Conservation (phyloP, 2,888 invertebrate species). For the Palloptera scutellata region DNA sequence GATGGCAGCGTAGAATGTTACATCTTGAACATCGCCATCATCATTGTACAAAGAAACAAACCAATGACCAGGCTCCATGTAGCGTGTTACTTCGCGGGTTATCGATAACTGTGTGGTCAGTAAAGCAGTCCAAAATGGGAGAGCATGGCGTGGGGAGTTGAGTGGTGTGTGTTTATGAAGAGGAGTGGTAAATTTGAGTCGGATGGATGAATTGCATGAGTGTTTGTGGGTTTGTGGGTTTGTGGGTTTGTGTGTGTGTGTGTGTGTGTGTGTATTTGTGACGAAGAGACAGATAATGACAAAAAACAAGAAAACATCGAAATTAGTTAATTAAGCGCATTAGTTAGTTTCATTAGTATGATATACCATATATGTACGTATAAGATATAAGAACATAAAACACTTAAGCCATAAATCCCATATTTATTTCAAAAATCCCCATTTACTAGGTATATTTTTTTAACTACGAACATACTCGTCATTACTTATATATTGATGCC, state of each 20-base stretch:
- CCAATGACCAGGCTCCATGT: constrained; percentile 97
- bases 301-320: constrained; percentile 31
- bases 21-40: constrained; percentile 88
- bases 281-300: constrained; percentile 42
- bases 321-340: constrained; percentile 37
- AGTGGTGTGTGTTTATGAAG: background rate
- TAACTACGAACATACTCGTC: constrained; percentile 9
- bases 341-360: constrained; percentile 24
- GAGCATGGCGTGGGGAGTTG: background rate
- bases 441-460: too few species aligned
- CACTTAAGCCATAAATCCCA: background rate
- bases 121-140: background rate
- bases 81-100: constrained; percentile 91
- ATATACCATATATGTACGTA: constrained; percentile 8
- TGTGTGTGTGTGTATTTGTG: constrained; percentile 38
- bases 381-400: constrained; percentile 6
- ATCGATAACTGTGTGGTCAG: constrained; percentile 71
- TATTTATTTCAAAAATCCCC: background rate
- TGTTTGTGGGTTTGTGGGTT: constrained; percentile 28
- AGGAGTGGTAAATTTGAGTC: constrained; percentile 7
- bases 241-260: constrained; percentile 23
- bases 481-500: background rate
- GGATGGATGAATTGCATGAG: constrained; percentile 13
- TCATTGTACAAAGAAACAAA: constrained; percentile 96
- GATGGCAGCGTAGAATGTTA: constrained; percentile 82